phyloP scores from a whole-genome alignment of 2,797 vertebrate genomes.

The Mycteria americana region DNA sequence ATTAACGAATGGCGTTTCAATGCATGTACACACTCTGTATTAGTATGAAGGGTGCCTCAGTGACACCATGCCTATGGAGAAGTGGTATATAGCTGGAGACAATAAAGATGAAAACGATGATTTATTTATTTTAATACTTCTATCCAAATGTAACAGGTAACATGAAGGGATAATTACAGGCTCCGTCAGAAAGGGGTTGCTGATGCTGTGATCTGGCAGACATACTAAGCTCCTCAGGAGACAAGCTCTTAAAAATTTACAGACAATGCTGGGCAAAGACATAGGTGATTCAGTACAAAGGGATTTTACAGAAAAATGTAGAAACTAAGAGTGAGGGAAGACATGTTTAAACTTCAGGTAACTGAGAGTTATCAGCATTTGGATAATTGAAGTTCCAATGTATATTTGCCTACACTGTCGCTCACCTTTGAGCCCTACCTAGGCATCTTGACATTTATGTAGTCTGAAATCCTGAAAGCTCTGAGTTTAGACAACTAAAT shows the following conservation, averaged over 20 bases:
- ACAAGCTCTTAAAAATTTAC: not conserved
- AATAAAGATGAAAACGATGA: conserved; percentile 6
- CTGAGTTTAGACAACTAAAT: conserved; percentile 82
- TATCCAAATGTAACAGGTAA: not conserved
- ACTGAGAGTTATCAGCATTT: conserved; percentile 52
- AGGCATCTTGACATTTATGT: conserved; percentile 77
- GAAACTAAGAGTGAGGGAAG: conserved; percentile 1
- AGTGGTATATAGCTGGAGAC: not conserved
- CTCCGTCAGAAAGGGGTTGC: not conserved
- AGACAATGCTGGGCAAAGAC: not conserved
- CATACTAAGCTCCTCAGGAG: not conserved
- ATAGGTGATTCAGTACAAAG: not conserved
- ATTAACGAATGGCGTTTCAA: not conserved
- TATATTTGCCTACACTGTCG: conserved; percentile 70
- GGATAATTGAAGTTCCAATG: conserved; percentile 61
- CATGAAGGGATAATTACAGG: conserved; percentile 21
- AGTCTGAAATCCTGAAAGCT: conserved; percentile 78
- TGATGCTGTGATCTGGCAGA: conserved; percentile 29
- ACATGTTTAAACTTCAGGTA: conserved; percentile 51
- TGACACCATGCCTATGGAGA: not conserved
- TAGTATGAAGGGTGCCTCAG: not conserved
- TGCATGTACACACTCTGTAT: not conserved
- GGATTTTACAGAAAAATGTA: not conserved
- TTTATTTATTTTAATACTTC: conserved; percentile 26
- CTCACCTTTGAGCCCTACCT: conserved; percentile 78